Percentiles rank a stretch among this genome's conserved stretches.
phyloP scores from a whole-genome alignment of 2,888 invertebrate species.

The Mycalesis mineus region DNA sequence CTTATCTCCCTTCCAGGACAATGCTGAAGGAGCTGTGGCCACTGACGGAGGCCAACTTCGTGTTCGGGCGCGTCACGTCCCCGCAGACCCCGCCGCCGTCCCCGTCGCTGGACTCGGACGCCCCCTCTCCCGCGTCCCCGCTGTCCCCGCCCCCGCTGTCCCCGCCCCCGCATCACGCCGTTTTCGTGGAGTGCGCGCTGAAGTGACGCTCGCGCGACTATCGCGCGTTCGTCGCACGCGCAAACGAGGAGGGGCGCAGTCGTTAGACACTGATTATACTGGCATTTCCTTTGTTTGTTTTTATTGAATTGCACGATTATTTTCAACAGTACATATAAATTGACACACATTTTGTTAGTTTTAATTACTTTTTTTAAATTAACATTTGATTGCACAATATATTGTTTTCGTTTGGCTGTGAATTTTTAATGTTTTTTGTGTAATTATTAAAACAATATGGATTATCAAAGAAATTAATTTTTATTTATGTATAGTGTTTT shows the following conservation, averaged over 20 bases:
- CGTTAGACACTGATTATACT: slow-evolving; percentile 13
- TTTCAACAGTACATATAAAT: not conserved
- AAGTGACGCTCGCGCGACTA: slow-evolving; percentile 48
- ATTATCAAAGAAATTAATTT: too few relatives aligned
- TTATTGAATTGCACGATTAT: not conserved
- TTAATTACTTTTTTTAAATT: too few relatives aligned
- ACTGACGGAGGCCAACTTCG: slow-evolving; percentile 75
- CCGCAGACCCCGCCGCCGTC: slow-evolving; percentile 28
- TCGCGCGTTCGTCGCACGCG: not conserved
- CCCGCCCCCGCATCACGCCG: slow-evolving; percentile 29
- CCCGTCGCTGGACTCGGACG: slow-evolving; percentile 23
- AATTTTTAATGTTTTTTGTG: too few relatives aligned
- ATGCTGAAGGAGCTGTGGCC: slow-evolving; percentile 79
- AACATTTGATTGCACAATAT: too few relatives aligned
- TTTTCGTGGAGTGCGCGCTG: slow-evolving; percentile 73
- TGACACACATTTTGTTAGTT: too few relatives aligned
- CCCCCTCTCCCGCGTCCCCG: slow-evolving; percentile 26
- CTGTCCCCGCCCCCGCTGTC: slow-evolving; percentile 26
- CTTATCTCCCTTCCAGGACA: slow-evolving; percentile 53
- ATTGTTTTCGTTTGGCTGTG: too few relatives aligned
- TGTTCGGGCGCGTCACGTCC: slow-evolving; percentile 35
- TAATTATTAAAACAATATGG: too few relatives aligned
- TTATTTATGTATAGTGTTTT: too few relatives aligned
- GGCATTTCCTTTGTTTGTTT: not conserved
- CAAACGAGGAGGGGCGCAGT: slow-evolving; percentile 8